phyloP scores from a whole-genome alignment of 37 sponge, comb jelly and placozoan species.

The Cladorhizidae sp. region DNA sequence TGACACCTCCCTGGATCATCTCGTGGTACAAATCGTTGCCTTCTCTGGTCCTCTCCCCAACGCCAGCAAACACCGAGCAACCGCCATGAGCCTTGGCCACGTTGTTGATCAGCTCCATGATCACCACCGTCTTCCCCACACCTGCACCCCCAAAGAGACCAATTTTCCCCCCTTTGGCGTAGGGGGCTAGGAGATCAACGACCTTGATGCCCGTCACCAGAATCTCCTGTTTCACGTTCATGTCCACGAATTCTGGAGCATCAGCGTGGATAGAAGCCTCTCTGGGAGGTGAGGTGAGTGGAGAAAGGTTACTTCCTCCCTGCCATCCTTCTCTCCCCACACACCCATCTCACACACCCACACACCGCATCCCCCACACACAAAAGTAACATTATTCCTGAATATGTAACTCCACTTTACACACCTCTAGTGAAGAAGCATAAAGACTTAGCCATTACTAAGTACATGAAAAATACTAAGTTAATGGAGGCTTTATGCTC shows the following conservation, averaged over 20 bases:
- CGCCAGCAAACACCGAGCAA: slow-evolving; percentile 99
- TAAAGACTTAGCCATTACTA: too few species aligned
- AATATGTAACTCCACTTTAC: too few species aligned
- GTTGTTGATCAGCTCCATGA: slow-evolving; percentile 99
- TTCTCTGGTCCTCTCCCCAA: slow-evolving; percentile 98
- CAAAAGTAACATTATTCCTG: too few species aligned
- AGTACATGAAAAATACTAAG: too few species aligned
- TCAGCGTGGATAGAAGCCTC: slow-evolving; percentile 85
- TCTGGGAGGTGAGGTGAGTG: slow-evolving; percentile 15
- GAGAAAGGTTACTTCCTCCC: not conserved
- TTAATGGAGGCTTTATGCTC: too few species aligned
- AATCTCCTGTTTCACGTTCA: slow-evolving; percentile 98
- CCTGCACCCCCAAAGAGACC: slow-evolving; percentile 99
- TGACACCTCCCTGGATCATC: slow-evolving; percentile 96
- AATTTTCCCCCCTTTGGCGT: slow-evolving; percentile 99
- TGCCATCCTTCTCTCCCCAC: not conserved
- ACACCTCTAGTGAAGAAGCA: too few species aligned
- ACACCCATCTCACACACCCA: not conserved
- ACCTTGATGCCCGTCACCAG: slow-evolving; percentile 99
- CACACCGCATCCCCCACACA: not conserved
- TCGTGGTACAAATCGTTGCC: slow-evolving; percentile 99
- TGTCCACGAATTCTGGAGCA: slow-evolving; percentile 98
- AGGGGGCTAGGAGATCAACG: slow-evolving; percentile 97
- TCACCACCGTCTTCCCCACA: slow-evolving; percentile 98
- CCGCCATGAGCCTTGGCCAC: slow-evolving; percentile 98